Evolutionary conservation across 2,888 invertebrate species (phyloP), one percentile per base, ranked within the genome.

Genomic region (Melolontha melolontha): DNA sequence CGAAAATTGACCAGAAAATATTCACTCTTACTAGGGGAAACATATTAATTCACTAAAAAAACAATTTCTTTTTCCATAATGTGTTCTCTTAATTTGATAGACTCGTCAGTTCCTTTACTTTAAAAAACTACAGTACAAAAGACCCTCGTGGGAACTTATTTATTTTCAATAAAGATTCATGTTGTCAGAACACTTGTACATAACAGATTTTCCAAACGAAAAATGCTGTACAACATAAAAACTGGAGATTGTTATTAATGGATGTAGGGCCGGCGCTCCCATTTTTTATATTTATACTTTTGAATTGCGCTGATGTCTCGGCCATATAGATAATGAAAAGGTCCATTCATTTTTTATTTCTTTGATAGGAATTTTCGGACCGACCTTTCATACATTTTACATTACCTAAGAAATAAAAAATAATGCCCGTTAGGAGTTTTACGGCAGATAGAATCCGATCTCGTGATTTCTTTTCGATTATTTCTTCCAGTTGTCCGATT

Each of bases 321-420:
- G 11, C 14, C 29, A 47, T 59, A 47, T 34, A 47, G 59, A 59
- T 59, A 59, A 59, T 47, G 59, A 59, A 59, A 59, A 59, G 44
- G 12, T 10, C 41, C 55, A 55, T 55, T 55, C 44, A 47, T 34
- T 47, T 34, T 59, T 29, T 59, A 59, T 29, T 14, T 47, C 47
- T 47, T 47, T 47, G 59, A 59, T 59, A 59, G 44, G 29, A 59
- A 47, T 59, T 44, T 59, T 42, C 57, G 57, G 27, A 4, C 59
- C 29, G 59, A 14, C 47, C 47, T 59, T 59, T 59, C 59, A 59
- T 59, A 47, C 59, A 59, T 59, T 59, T 59, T 59, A 59, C 59
- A 59, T 44, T 47, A 47, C 29, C 47, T 44, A 44, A 14, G 59
- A 59, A 59, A 59, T 34, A 57, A 59, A 59, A 47, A 54, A 54